Evolutionary conservation across 2,888 invertebrate genomes (phyloP), one percentile per base, ranked within the genome.

Genomic region (Alviniconcha strummeri): DNA sequence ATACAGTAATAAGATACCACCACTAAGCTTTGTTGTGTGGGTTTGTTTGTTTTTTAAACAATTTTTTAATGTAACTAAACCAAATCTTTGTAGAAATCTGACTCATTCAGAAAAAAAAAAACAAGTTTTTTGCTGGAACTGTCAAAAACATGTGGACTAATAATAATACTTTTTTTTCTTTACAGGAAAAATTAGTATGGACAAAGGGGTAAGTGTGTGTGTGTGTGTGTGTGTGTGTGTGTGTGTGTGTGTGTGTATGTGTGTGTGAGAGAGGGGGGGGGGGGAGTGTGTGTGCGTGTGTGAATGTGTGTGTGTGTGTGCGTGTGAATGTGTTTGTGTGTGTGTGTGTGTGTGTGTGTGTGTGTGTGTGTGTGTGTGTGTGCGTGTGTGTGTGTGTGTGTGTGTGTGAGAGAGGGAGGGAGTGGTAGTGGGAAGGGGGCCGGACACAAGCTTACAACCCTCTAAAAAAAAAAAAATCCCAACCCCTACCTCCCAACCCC

Each of bases 111-210:
- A 71, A 19, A n/a, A 36, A 36, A 36, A 36, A 36, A 36, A n/a
- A n/a, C n/a, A n/a, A 36, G 36, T 36, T 36, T 3, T 36, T 36
- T 36, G 36, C 36, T 36, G 36, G 36, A 36, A 36, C 36, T 36
- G 36, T 36, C 36, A 36, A 36, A 36, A 36, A 36, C 36, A 36
- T 36, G 36, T 36, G 36, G 36, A 36, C 6, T 75, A 15, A 19
- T 36, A 36, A 1, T 8, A 60, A 2, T 75, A 54, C 36, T 54
- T 36, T 75, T 36, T 75, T 75, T 15, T 75, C 52, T 75, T 36
- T 36, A 19, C 75, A 75, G 75, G 75, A 75, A 75, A 75, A 36
- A 36, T 36, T 7, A 75, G 75, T 54, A 36, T 36, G 75, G 75
- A 75, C 36, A 36, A 8, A 36, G 55, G 55, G 75, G 75, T 75